Evolutionary conservation across 2,888 invertebrate species (phyloP).

Genomic region (Tipula lateralis): DNA sequence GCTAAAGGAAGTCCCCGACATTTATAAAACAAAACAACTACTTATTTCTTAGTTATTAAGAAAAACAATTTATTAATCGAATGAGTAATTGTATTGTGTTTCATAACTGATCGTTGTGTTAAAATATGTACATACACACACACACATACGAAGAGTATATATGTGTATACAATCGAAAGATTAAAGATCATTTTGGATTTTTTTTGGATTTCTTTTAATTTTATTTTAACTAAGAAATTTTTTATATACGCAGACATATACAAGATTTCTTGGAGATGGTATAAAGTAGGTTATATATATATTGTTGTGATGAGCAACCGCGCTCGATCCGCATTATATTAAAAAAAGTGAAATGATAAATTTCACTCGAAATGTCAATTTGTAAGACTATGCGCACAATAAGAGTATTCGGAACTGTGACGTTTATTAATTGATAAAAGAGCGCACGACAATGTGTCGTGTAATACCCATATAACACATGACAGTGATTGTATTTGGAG

Average conservation of each 20-base stretch:
- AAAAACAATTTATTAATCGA: not conserved
- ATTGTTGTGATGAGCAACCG: not conserved
- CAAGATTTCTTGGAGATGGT: not conserved
- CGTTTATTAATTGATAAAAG: too few relatives aligned
- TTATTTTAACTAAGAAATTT: not conserved
- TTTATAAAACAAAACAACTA: not conserved
- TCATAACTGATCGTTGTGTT: not conserved
- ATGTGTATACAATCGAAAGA: not conserved
- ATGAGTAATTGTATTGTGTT: not conserved
- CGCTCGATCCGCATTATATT: not conserved
- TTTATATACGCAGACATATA: not conserved
- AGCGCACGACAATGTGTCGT: not conserved
- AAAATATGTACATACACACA: too few relatives aligned
- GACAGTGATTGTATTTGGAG: not conserved
- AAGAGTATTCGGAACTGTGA: not conserved
- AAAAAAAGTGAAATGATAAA: not conserved
- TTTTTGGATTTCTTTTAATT: not conserved
- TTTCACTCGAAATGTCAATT: not conserved
- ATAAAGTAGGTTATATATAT: not conserved
- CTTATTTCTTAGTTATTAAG: not conserved
- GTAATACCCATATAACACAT: not conserved
- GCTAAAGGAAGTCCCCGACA: not conserved
- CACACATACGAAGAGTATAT: too few relatives aligned
- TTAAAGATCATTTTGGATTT: not conserved
- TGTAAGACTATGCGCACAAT: not conserved